Base-by-base conservation (phyloP, 2,888 invertebrate species). In the Chydorus sphaericus region DNA sequence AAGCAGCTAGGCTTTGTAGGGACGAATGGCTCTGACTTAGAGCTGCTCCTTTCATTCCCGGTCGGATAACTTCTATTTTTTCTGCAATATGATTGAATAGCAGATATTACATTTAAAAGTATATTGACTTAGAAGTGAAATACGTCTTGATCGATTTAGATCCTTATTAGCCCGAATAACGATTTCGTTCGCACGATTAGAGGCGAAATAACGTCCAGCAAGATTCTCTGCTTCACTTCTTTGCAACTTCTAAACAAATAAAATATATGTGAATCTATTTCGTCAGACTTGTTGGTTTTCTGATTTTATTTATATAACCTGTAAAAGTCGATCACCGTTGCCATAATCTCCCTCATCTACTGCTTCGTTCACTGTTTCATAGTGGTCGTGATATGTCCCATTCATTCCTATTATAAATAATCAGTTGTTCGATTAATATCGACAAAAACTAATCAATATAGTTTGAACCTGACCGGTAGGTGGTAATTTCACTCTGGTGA, bases 181-280 rank as follows among this genome's bases (percentile, higher is more conserved):
- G 31, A 82, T 68, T 63, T 80, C 77, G 52, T 74, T 72, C 20
- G 78, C 77, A 62, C 83, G 68, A 66, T 76, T 75, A 14, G 82
- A 79, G 63, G 82, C 81, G 69, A 86, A 85, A 67, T 86, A 86
- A 62, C 76, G 81, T 50, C 77, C 79, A 1, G 82, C 78, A 57
- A 83, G 75, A 61, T 82, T 78, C 59, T 80, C 77, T 58, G 75
- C 73, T 56, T 74, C 75, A 52, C 71, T 72, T 57, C 70, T 68
- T 61, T 76, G 75, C 44, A 79, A 66, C 67, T 74, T 75, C 77
- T 77, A 10, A 10, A 65, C 29, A 66, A 62, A 53, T 53, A 55
- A 39, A 57, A 50, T 39, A 58, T 38, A 36, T 56, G 33, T 10
- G 39, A 33, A 20, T 14, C 29, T 52, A 30, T 38, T 28, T 28